These are phyloP conservation scores for Teleogryllus oceanicus DNA, from an alignment of 2,888 invertebrate genomes.

Conservation along the genomic window DNA sequence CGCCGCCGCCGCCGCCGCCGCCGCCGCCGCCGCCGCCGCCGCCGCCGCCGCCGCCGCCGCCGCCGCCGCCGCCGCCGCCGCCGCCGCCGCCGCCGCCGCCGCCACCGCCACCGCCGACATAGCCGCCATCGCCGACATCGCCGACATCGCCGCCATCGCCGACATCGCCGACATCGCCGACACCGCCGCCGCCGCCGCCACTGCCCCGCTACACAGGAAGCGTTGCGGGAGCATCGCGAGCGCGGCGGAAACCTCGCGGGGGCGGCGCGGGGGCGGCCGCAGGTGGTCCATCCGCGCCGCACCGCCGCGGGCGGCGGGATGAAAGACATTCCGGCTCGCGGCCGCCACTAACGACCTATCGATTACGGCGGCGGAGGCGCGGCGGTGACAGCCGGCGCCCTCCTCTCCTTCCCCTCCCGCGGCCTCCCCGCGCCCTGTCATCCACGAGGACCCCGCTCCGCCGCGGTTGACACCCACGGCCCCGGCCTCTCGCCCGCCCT, in stretches of 20 bases:
- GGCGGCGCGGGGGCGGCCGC: neutral
- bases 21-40: too few relatives aligned
- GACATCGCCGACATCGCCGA: too few relatives aligned
- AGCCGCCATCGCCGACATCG: too few relatives aligned
- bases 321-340: neutral
- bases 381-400: neutral
- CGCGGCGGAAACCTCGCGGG: too few relatives aligned
- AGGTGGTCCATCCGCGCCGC: neutral
- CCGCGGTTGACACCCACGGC: too few relatives aligned
- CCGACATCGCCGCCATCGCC: too few relatives aligned
- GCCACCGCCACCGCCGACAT: too few relatives aligned
- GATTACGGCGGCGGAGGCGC: conserved; percentile 8
- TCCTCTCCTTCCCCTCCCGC: neutral
- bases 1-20: too few relatives aligned
- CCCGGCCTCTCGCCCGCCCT: neutral
- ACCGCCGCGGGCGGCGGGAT: neutral
- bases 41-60: too few relatives aligned
- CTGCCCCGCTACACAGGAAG: neutral
- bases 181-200: neutral
- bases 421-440: neutral
- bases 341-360: conserved; percentile 7
- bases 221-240: too few relatives aligned
- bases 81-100: too few relatives aligned
- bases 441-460: neutral
- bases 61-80: too few relatives aligned